Conservation (phyloP, 2,113 vertebrate species). For the Spilogale gracilis region DNA sequence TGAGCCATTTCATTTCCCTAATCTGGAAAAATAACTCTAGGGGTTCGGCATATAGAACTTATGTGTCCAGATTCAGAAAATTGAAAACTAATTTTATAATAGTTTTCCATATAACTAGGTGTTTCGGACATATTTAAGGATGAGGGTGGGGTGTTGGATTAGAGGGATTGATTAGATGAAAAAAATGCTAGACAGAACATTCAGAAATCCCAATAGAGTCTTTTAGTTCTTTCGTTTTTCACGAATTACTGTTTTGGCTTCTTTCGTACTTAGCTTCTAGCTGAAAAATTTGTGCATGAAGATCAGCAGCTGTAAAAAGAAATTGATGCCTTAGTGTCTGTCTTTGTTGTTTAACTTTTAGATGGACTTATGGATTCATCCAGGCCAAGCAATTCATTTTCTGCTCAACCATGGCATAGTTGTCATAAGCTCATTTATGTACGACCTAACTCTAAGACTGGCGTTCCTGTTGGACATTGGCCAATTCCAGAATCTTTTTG, state of each 20-base stretch:
- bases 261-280: conserved; percentile 60
- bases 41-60: conserved; percentile 2
- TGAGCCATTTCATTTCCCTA: conserved; percentile 44
- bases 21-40: conserved; percentile 55
- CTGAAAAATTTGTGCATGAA: conserved; percentile 41
- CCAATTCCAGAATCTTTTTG: conserved; percentile 93
- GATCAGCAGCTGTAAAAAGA: conserved; percentile 51
- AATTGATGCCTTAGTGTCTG: conserved; percentile 61
- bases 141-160: not conserved
- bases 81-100: conserved; percentile 24
- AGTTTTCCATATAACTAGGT: conserved; percentile 22
- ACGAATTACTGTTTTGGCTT: conserved; percentile 26
- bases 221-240: conserved; percentile 45
- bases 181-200: conserved; percentile 47
- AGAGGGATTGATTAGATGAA: not conserved
- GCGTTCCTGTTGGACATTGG: conserved; percentile 93
- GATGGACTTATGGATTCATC: conserved; percentile 89
- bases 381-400: conserved; percentile 88
- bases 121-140: conserved; percentile 16
- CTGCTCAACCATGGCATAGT: conserved; percentile 90
- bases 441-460: conserved; percentile 91
- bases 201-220: conserved; percentile 23
- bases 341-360: conserved; percentile 87
- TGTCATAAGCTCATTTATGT: conserved; percentile 93
- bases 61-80: conserved; percentile 28